A percentile compares a stretch with the other conserved stretches of the same genome.
These are phyloP conservation scores for Pseudanteris insignis DNA, from an alignment of 2,888 invertebrate species.

Conservation along the genomic window DNA sequence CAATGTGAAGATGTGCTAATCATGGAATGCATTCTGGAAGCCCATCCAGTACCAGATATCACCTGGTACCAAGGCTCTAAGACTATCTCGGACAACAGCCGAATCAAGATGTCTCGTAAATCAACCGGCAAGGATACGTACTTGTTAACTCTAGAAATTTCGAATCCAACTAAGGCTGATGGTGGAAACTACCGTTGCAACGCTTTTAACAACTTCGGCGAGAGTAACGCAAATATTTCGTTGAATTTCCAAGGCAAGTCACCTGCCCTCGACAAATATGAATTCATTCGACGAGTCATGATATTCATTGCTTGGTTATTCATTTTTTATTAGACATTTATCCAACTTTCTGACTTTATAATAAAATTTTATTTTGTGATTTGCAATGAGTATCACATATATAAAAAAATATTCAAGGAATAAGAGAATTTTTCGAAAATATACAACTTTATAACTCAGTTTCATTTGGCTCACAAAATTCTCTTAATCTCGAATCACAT, in stretches of 20 bases:
- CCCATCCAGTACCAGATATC: conserved; percentile 93
- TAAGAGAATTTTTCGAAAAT: conserved; percentile 24
- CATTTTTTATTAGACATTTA: conserved; percentile 2
- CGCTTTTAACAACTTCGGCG: conserved; percentile 97
- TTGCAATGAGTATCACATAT: conserved; percentile 26
- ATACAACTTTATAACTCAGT: neutral
- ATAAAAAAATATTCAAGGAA: conserved; percentile 13
- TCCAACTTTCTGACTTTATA: neutral
- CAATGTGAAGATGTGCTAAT: conserved; percentile 92
- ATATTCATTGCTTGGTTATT: conserved; percentile 30
- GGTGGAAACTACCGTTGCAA: conserved; percentile 99
- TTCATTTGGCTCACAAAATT: neutral
- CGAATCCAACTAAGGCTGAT: conserved; percentile 94
- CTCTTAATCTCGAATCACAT: conserved; percentile 21
- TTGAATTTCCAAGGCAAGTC: conserved; percentile 97
- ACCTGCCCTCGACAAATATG: conserved; percentile 19
- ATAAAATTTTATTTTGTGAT: conserved; percentile 8
- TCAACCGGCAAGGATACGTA: conserved; percentile 90
- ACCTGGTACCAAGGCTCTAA: conserved; percentile 94
- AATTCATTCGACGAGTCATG: conserved; percentile 3
- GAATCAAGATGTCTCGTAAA: conserved; percentile 91
- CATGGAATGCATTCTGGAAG: conserved; percentile 96
- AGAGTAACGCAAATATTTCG: conserved; percentile 99
- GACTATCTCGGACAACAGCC: conserved; percentile 82
- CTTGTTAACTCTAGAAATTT: conserved; percentile 86